phyloP scores from a whole-genome alignment of 1,140 invertebrate species.

The Anagrus nilaparvatae region DNA sequence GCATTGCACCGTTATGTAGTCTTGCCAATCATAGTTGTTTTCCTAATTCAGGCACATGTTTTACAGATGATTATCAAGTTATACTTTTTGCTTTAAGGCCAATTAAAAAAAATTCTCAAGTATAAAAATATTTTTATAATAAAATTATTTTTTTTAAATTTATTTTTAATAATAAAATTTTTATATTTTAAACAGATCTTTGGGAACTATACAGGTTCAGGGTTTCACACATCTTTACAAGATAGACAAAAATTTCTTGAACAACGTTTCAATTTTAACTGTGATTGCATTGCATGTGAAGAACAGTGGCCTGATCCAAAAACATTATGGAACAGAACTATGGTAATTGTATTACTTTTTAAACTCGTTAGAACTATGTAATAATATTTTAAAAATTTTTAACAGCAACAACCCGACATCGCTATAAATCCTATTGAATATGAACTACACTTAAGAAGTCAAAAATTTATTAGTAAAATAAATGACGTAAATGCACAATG shows the following conservation, averaged over 20 bases:
- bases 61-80: neutral
- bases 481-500: neutral
- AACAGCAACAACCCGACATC: neutral
- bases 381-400: neutral
- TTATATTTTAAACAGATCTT: constrained; percentile 3
- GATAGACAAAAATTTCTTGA: neutral
- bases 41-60: constrained; percentile 6
- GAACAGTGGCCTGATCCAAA: constrained; percentile 1
- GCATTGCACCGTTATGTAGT: constrained; percentile 7
- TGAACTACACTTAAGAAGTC: neutral
- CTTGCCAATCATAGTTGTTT: constrained; percentile 3
- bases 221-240: neutral
- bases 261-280: neutral
- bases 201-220: constrained; percentile 2
- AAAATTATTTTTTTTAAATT: neutral
- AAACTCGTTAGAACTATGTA: neutral
- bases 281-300: constrained; percentile 5
- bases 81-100: constrained; percentile 3
- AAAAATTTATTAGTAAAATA: constrained; percentile 1
- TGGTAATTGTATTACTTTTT: neutral
- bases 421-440: constrained; percentile 2
- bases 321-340: neutral
- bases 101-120: constrained; percentile 6
- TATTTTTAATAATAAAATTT: neutral
- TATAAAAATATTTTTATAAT: neutral